These are phyloP conservation scores for Tortricodes alternella DNA, from an alignment of 2,888 invertebrate genomes.

Conservation along the genomic window DNA sequence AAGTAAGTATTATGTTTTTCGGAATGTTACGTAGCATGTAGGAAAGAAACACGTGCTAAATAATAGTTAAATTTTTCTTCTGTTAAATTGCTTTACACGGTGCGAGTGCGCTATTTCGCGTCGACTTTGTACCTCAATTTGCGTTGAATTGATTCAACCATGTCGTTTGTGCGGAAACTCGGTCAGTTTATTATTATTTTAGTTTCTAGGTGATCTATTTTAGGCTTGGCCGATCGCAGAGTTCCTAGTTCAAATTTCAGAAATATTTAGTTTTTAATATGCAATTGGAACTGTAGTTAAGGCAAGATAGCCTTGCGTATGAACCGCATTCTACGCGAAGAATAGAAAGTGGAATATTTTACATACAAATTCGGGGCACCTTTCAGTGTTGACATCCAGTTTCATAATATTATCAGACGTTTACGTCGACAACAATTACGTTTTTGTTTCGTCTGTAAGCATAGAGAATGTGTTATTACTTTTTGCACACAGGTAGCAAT, in stretches of 20 bases:
- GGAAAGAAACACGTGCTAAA: conserved; percentile 62
- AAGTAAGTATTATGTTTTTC: conserved; percentile 58
- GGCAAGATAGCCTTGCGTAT: not conserved
- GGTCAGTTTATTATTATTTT: conserved; percentile 57
- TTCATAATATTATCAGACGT: conserved; percentile 50
- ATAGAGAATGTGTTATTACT: conserved; percentile 21
- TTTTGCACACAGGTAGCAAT: conserved; percentile 8
- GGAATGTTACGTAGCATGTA: conserved; percentile 48
- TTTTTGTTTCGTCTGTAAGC: conserved; percentile 22
- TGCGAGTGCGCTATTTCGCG: conserved; percentile 39
- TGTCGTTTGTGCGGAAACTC: conserved; percentile 35
- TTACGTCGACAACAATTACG: conserved; percentile 36
- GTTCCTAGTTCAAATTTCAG: conserved; percentile 47
- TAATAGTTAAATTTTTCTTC: conserved; percentile 49
- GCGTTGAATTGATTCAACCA: conserved; percentile 28
- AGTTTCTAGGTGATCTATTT: conserved; percentile 70
- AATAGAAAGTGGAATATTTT: conserved; percentile 49
- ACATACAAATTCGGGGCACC: conserved; percentile 42
- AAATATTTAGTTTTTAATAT: conserved; percentile 33
- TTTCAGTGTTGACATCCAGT: conserved; percentile 61
- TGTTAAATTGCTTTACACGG: conserved; percentile 52
- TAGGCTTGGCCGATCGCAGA: conserved; percentile 51
- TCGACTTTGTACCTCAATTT: conserved; percentile 49
- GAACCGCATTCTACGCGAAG: conserved; percentile 4
- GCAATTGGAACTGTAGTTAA: conserved; percentile 4